Conservation (phyloP, 1,140 invertebrate species). For the Gryllus bimaculatus region DNA sequence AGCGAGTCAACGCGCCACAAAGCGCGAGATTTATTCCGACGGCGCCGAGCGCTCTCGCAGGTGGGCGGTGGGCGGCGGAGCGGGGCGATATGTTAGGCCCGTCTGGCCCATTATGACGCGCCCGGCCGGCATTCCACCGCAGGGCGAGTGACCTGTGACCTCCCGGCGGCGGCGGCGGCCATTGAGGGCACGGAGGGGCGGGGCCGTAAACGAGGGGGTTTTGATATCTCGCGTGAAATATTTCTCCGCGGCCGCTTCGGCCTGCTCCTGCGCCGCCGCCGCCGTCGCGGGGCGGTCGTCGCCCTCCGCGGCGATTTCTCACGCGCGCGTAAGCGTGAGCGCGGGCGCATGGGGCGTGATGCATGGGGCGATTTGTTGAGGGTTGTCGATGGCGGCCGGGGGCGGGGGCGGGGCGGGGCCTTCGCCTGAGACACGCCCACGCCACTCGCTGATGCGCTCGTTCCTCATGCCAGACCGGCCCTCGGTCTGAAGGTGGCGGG, state of each 20-base stretch:
- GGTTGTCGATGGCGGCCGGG: not conserved
- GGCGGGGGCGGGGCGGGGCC: no score
- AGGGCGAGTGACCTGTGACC: not conserved
- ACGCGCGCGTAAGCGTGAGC: not conserved
- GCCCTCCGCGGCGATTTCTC: not conserved
- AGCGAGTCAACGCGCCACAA: constrained; percentile 2
- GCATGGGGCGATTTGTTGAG: not conserved
- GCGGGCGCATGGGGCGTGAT: not conserved
- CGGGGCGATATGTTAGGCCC: not conserved
- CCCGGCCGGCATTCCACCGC: not conserved
- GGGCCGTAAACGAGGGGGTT: not conserved
- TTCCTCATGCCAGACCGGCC: no score
- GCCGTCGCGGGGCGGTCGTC: not conserved
- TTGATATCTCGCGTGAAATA: not conserved
- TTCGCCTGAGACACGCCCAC: no score
- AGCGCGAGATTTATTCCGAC: not conserved
- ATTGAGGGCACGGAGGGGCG: not conserved
- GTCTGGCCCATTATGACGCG: not conserved
- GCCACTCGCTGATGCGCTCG: no score
- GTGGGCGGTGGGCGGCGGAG: no score
- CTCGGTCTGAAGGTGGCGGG: no score
- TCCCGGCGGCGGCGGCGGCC: not conserved
- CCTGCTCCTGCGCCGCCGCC: not conserved
- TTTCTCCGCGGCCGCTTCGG: not conserved
- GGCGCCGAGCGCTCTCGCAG: no score